phyloP scores from a whole-genome alignment of 2,888 invertebrate species.

The Xylophagus ater region DNA sequence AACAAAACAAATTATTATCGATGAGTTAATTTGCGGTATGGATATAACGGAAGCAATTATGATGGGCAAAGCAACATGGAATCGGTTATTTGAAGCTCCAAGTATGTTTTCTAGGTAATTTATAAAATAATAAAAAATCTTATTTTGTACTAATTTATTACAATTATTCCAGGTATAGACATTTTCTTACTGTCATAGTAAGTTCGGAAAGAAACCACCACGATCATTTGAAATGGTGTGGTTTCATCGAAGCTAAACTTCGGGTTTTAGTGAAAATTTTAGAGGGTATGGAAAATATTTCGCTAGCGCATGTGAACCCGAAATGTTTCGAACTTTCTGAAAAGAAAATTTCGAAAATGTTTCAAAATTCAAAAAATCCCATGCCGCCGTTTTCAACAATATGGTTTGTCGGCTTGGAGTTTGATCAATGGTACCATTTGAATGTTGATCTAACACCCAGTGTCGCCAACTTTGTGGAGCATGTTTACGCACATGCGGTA shows the following conservation, averaged over 20 bases:
- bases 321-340: conserved; percentile 55
- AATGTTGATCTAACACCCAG: conserved; percentile 91
- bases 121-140: not conserved
- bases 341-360: conserved; percentile 35
- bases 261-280: conserved; percentile 79
- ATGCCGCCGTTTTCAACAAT: conserved; percentile 58
- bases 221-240: conserved; percentile 93
- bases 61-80: conserved; percentile 78
- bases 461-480: conserved; percentile 81
- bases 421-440: conserved; percentile 75
- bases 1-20: conserved; percentile 84
- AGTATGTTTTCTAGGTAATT: conserved; percentile 66
- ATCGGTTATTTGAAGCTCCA: conserved; percentile 84
- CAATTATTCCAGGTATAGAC: conserved; percentile 61
- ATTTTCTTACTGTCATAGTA: conserved; percentile 87
- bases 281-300: conserved; percentile 85
- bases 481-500: conserved; percentile 69
- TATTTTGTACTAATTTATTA: conserved; percentile 23
- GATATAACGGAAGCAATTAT: conserved; percentile 76
- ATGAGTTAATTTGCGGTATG: conserved; percentile 74
- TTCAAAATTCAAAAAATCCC: conserved; percentile 18
- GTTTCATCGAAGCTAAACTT: conserved; percentile 92
- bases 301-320: conserved; percentile 90
- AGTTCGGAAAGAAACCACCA: conserved; percentile 66
- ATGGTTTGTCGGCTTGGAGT: conserved; percentile 97